These are phyloP conservation scores for Mellivora capensis DNA, from an alignment of 2,113 vertebrate species.

Conservation along the genomic window DNA sequence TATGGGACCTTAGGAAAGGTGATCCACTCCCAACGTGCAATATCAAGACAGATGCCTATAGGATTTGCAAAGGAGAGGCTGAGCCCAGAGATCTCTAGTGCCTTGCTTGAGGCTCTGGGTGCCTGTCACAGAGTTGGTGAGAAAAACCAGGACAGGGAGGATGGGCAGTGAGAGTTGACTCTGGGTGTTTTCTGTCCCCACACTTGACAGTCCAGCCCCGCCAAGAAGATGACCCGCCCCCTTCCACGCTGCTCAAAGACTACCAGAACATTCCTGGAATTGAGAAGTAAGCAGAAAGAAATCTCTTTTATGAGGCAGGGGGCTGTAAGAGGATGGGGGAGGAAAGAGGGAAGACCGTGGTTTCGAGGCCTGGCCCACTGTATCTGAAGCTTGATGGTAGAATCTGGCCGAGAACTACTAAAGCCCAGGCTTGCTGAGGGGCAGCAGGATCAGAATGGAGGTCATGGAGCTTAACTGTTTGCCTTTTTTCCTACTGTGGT, in stretches of 20 bases:
- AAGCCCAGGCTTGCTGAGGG: background rate
- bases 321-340: background rate
- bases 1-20: background rate
- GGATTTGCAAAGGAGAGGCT: background rate
- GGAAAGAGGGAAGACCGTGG: background rate
- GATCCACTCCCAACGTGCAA: background rate
- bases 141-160: background rate
- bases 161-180: background rate
- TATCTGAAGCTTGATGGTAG: background rate
- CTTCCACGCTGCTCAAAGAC: slow-evolving; percentile 87
- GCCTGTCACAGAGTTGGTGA: background rate
- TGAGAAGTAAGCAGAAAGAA: slow-evolving; percentile 79
- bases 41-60: background rate
- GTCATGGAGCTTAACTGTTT: background rate
- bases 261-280: slow-evolving; percentile 86
- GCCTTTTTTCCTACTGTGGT: background rate
- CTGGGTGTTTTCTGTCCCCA: background rate
- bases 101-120: background rate
- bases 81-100: background rate
- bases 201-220: slow-evolving; percentile 81
- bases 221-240: slow-evolving; percentile 88
- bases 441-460: background rate
- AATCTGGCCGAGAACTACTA: background rate
- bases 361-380: background rate
- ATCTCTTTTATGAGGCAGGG: background rate